A percentile compares a stretch with the other conserved stretches of the same genome.
These are phyloP conservation scores for Aporophyla nigra DNA, from an alignment of 2,888 invertebrate genomes.

Conservation along the genomic window DNA sequence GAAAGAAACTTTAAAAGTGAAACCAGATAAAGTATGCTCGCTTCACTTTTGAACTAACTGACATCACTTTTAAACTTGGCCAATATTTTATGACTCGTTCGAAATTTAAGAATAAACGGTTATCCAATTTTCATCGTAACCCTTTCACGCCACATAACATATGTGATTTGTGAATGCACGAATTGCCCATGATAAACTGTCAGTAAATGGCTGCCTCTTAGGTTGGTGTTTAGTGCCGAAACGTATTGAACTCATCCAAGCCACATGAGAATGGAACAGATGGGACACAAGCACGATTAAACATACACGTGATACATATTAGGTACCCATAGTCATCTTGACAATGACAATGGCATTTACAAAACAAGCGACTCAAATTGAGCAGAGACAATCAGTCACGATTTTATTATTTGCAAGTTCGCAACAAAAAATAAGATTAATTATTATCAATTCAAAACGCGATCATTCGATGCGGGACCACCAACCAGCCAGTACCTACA, in stretches of 20 bases:
- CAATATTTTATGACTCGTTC: not conserved
- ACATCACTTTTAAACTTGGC: constrained; percentile 18
- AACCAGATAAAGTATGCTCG: constrained; percentile 13
- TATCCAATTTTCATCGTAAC: not conserved
- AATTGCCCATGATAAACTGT: not conserved
- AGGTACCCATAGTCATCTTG: constrained; percentile 27
- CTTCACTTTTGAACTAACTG: constrained; percentile 16
- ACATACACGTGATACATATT: constrained; percentile 3
- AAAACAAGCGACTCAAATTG: constrained; percentile 45
- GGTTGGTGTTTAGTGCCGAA: not conserved
- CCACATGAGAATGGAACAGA: not conserved
- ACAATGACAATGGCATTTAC: constrained; percentile 60
- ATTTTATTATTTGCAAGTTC: constrained; percentile 50
- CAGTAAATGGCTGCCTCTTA: not conserved
- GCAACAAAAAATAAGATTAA: constrained; percentile 48
- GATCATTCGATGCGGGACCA: constrained; percentile 5
- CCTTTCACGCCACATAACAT: not conserved
- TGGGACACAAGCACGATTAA: not conserved
- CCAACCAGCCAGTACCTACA: constrained; percentile 11
- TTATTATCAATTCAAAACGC: constrained; percentile 34
- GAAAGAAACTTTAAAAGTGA: constrained; percentile 39
- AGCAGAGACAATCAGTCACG: constrained; percentile 41
- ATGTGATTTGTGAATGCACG: not conserved
- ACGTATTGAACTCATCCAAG: not conserved
- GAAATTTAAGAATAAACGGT: not conserved